Evolutionary conservation across 1,140 invertebrate genomes (phyloP).

Genomic region (Ephestia elutella): DNA sequence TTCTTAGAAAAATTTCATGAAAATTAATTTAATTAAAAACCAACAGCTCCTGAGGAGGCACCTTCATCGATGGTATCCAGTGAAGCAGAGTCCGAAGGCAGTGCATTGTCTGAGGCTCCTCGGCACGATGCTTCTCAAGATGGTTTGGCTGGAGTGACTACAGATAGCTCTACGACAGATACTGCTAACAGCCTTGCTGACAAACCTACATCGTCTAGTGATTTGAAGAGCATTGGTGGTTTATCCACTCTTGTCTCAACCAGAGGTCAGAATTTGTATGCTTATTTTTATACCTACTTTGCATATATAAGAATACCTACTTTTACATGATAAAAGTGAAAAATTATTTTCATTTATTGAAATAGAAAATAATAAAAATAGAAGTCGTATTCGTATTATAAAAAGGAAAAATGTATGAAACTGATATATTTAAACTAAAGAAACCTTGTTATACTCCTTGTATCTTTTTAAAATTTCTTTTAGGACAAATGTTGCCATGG

Average conservation of each 20-base stretch:
- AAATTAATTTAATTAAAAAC: too few relatives aligned
- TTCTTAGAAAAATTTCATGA: too few relatives aligned
- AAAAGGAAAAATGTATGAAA: too few relatives aligned
- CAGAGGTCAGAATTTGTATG: constrained; percentile 31
- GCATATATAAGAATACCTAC: too few relatives aligned
- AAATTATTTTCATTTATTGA: too few relatives aligned
- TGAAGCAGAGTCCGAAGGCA: constrained; percentile 62
- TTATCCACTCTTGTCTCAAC: constrained; percentile 41
- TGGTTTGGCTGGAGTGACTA: constrained; percentile 13
- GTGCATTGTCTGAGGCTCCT: constrained; percentile 41
- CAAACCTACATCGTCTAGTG: constrained; percentile 29
- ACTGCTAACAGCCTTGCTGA: constrained; percentile 25
- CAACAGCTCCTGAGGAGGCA: constrained; percentile 47
- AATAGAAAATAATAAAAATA: too few relatives aligned
- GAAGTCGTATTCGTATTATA: too few relatives aligned
- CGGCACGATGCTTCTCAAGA: constrained; percentile 30
- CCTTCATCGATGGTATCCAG: constrained; percentile 66
- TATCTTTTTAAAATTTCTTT: background rate
- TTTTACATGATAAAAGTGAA: too few relatives aligned
- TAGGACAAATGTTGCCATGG: constrained; percentile 82
- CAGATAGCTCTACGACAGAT: constrained; percentile 25
- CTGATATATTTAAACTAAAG: too few relatives aligned
- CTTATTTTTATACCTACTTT: background rate
- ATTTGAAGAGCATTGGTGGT: constrained; percentile 39
- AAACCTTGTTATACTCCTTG: too few relatives aligned